Evolutionary conservation across 2,888 invertebrate species (phyloP), one percentile per base, ranked within the genome.

Genomic region (Drosophila engyochracea): DNA sequence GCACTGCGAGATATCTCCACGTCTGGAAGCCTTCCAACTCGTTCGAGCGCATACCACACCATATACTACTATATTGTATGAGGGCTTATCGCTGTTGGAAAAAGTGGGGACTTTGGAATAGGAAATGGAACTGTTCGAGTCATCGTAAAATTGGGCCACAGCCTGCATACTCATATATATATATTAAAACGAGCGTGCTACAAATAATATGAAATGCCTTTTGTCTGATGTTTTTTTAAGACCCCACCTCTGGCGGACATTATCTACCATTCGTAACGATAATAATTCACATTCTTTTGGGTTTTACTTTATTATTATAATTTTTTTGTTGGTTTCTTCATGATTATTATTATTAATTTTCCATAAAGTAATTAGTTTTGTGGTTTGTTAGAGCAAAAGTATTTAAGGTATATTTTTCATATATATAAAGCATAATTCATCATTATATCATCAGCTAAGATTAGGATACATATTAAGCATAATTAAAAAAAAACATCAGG

Each of bases 391-490:
- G 39, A 53, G 35, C 55, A 74, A 57, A 55, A 62, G 30, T 53
- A 31, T 39, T 39, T 25, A 64, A 52, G 16, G 33, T 57, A 57
- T 64, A 62, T 58, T 57, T 68, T 76, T 51, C 77, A 74, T 71
- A 60, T 62, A 79, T 62, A 35, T 79, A 79, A 79, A 68, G 76
- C 65, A 79, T 79, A 79, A 80, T 78, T 78, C 78, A 78, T 74
- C 60, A 67, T 68, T 37, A 61, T 61, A 61, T 70, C 49, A 66
- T 77, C 60, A 72, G 54, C 66, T 76, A 53, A 68, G 63, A 63
- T 63, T 67, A 76, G 28, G 44, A 68, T 67, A 71, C 59, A 55
- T 49, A n/a, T 74, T 77, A 79, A 70, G 58, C 49, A 76, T 79
- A 79, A 52, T 63, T 78, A 19, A 57, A 57, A 55, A 51, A 74